Evolutionary conservation across 2,888 invertebrate species (phyloP), one percentile per base, ranked within the genome.

Genomic region (Heterodera filipjevi): DNA sequence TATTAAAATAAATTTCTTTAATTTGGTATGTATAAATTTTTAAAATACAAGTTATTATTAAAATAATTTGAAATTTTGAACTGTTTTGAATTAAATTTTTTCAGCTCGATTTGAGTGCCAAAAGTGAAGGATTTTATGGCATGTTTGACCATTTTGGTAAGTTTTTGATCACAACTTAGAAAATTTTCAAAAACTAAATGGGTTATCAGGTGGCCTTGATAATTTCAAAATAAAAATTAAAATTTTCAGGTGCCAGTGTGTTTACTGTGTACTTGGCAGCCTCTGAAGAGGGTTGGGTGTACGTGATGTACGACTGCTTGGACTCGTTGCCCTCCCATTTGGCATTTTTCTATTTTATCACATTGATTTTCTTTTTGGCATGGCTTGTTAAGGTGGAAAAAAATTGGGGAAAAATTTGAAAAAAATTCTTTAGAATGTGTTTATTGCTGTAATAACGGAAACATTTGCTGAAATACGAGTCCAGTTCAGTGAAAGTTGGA

Each of bases 401-500:
- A 35, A 39, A 12, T 33, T 33, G n/a, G n/a, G n/a, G n/a, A n/a
- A n/a, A 6, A 33, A 32, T 33, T 66, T 75, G 59, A 59, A 66
- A 5, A 33, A 19, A 19, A n/a, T 33, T 81, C 46, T 86, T 64
- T 86, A 92, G 92, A 99, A 99, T 90, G 99, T 99, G 80, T 99
- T 99, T 92, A 99, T 99, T 90, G 99, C 99, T 85, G 99, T 99
- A 2, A 99, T 99, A 85, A 99, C 98, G 3, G 92, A 92, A 85
- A 92, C 92, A 1, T 92, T 92, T 85, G 92, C 92, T 73, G 92
- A 92, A 88, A 91, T 92, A 85, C 92, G 99, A 83, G 99, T 99
- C 0, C 99, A 99, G 90, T 99, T 99, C 90, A 98, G 98, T 90
- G 98, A 99, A 91, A 98, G 99, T 96, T 99, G 99, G 99, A 84